Evolutionary conservation across 2,113 vertebrate species (phyloP), one percentile per base, ranked within the genome.

Genomic region (Perccottus glenii): DNA sequence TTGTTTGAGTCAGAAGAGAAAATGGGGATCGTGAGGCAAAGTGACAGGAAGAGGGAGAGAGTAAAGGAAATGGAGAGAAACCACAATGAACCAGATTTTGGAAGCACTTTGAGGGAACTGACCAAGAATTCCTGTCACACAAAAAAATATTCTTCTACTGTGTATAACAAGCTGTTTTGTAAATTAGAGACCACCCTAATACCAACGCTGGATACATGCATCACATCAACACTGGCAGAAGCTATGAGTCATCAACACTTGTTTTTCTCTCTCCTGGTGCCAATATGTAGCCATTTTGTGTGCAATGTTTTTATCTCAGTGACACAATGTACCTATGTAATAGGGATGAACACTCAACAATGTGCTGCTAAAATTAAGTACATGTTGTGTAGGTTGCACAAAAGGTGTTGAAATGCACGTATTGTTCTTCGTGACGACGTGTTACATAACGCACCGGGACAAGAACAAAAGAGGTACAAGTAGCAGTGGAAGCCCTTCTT

Each of bases 71-170:
- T 58, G 45, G 59, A 60, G 53, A 48, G 65, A 75, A 70, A 75
- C 70, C 58, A 55, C 1, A 6, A 70, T 53, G 64, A 73, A 75
- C 70, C 70, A 72, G 71, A 61, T 85, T 27, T 76, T 87, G 78
- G 72, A 88, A 81, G 3, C 72, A 81, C 53, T 87, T 81, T 65
- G 57, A 82, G 67, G 75, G 47, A 86, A 79, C 62, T 61, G 60
- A 84, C 73, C 74, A 77, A 82, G 68, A 76, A 61, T 80, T 80
- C 50, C 63, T 73, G 77, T 82, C 78, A 75, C 43, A 62, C 49
- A 78, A 11, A 78, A 51, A 14, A 48, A 51, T 67, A 70, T 47
- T 36, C 65, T 51, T 57, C 70, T 45, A 38, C n/a, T n/a, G n/a
- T n/a, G n/a, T 6, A 14, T 53, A 14, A 53, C 51, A 6, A 53